Evolutionary conservation across 2,888 invertebrate genomes (phyloP).

Genomic region (Synanthedon myopaeformis): DNA sequence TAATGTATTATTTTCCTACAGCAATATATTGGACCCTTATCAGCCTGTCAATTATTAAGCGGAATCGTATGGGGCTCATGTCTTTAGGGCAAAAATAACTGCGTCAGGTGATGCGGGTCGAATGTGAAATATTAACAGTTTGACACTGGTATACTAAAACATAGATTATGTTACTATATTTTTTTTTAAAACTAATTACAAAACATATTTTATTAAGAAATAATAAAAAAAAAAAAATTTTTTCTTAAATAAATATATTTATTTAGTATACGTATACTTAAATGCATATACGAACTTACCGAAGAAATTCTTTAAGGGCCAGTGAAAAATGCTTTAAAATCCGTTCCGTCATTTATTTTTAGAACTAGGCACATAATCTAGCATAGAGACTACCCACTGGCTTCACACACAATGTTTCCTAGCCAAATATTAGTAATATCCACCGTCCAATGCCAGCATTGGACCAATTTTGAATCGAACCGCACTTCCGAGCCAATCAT

Average conservation of each 20-base stretch:
- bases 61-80: conserved; percentile 1
- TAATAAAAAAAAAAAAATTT: no score
- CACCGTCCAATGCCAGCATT: background rate
- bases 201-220: no score
- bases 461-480: conserved; percentile 15
- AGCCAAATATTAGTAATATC: background rate
- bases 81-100: conserved; percentile 2
- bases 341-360: no score
- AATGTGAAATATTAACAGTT: conserved; percentile 8
- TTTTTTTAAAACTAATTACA: no score
- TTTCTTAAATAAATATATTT: no score
- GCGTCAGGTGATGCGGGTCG: conserved; percentile 26
- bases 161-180: no score
- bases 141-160: background rate
- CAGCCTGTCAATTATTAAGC: conserved; percentile 47
- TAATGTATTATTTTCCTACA: background rate
- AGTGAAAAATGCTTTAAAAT: no score
- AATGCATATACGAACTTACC: no score
- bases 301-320: no score
- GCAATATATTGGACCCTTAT: conserved; percentile 36
- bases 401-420: background rate
- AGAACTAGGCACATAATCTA: no score
- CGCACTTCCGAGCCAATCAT: conserved; percentile 12
- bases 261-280: no score
- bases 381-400: no score